Conservation (phyloP, 2,888 invertebrate species). For the Ischnura elegans region DNA sequence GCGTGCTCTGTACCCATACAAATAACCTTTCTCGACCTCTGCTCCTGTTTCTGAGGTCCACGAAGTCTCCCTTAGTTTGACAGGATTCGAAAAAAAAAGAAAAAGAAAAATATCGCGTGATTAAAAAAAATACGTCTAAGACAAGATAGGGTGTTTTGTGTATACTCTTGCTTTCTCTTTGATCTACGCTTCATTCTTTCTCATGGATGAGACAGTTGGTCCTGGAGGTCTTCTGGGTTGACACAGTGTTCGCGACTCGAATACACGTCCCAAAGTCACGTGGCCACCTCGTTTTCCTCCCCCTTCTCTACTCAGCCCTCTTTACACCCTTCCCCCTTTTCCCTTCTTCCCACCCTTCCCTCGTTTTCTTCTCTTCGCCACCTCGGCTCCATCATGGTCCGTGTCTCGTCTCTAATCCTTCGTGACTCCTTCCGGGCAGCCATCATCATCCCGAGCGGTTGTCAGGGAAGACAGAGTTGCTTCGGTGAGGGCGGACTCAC, state of each 20-base stretch:
- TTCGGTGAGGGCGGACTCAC: not conserved
- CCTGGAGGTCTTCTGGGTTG: not conserved
- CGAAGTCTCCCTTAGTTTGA: not conserved
- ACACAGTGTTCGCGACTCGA: not conserved
- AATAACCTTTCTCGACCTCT: not conserved
- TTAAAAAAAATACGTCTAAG: not conserved
- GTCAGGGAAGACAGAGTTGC: not conserved
- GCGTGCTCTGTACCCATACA: not conserved
- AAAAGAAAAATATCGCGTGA: not conserved
- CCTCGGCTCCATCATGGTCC: conserved; percentile 28
- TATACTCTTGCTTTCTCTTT: conserved; percentile 38
- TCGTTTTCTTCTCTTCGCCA: conserved; percentile 1
- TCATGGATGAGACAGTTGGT: conserved; percentile 66
- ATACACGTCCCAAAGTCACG: not conserved
- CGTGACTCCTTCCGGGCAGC: not conserved
- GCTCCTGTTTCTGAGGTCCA: not conserved
- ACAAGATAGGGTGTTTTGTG: not conserved
- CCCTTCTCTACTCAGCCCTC: not conserved
- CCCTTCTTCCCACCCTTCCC: not conserved
- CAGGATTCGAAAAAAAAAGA: not conserved
- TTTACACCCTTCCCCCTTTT: not conserved
- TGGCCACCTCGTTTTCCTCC: not conserved
- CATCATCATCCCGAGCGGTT: conserved; percentile 57
- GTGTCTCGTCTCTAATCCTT: conserved; percentile 41
- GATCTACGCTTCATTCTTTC: conserved; percentile 43